These are phyloP conservation scores for Choloepus hoffmanni DNA, from an alignment of 2,113 vertebrate genomes.

Conservation along the genomic window DNA sequence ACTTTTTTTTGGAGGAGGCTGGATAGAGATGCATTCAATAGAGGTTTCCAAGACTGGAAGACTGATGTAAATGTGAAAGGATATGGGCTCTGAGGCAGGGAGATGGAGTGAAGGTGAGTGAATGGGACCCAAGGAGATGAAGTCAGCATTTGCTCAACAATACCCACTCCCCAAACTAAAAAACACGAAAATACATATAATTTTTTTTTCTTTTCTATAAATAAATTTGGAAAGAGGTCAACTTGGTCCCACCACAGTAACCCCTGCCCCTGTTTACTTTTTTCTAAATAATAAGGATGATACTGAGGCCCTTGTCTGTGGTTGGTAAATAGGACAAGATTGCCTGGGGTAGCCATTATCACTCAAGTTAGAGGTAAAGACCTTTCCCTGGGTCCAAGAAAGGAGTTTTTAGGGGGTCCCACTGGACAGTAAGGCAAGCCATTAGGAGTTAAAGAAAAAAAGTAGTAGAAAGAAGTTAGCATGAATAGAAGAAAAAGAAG, in stretches of 20 bases:
- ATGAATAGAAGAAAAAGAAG: not conserved
- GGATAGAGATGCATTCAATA: too few relatives aligned
- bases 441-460: not conserved
- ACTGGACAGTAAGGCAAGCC: not conserved
- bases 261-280: not conserved
- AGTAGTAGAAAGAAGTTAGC: not conserved
- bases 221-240: conserved; percentile 4
- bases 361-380: not conserved
- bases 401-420: not conserved
- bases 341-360: not conserved
- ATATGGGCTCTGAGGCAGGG: not conserved
- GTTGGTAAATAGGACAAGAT: not conserved
- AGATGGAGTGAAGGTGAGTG: not conserved
- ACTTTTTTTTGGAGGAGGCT: too few relatives aligned
- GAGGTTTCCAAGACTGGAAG: too few relatives aligned
- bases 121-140: not conserved
- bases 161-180: not conserved
- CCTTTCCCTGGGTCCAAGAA: not conserved
- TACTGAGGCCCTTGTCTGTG: not conserved
- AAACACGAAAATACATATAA: not conserved
- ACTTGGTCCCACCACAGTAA: not conserved
- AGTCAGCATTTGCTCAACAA: not conserved
- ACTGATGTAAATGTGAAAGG: not conserved
- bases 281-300: not conserved
- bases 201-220: not conserved